These are phyloP conservation scores for Brachionus sp. DNA, from an alignment of 1,140 invertebrate genomes.

Conservation along the genomic window DNA sequence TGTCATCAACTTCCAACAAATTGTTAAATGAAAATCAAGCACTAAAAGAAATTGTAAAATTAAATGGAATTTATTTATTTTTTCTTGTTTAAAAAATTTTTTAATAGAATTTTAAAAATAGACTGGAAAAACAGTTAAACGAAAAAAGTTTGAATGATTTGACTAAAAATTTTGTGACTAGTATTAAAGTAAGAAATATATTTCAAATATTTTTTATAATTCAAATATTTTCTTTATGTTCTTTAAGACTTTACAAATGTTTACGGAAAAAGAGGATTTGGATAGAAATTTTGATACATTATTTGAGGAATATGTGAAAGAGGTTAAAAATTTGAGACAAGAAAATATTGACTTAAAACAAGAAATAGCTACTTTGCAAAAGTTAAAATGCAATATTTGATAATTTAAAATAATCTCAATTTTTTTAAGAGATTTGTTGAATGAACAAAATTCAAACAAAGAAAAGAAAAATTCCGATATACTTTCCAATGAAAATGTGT, in stretches of 20 bases:
- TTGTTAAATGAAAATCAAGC: neutral
- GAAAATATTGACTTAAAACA: neutral
- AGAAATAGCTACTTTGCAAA: neutral
- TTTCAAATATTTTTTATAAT: neutral
- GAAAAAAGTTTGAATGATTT: slow-evolving; percentile 10
- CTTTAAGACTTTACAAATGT: neutral
- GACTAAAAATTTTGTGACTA: neutral
- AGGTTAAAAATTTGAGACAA: neutral
- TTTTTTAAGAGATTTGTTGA: neutral
- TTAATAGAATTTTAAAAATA: slow-evolving; percentile 8
- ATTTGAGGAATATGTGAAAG: neutral
- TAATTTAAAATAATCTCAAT: neutral
- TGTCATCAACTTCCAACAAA: neutral
- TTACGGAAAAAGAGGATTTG: neutral
- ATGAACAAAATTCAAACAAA: neutral
- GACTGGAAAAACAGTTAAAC: neutral
- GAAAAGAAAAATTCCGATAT: neutral
- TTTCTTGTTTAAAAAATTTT: neutral
- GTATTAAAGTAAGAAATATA: neutral
- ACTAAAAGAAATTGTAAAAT: neutral
- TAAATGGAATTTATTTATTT: neutral
- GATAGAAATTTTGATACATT: neutral
- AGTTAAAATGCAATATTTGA: neutral
- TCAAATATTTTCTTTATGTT: neutral
- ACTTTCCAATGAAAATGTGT: neutral